Evolutionary conservation across 2,888 invertebrate genomes (phyloP), one percentile per base, ranked within the genome.

Genomic region (Operophtera brumata): DNA sequence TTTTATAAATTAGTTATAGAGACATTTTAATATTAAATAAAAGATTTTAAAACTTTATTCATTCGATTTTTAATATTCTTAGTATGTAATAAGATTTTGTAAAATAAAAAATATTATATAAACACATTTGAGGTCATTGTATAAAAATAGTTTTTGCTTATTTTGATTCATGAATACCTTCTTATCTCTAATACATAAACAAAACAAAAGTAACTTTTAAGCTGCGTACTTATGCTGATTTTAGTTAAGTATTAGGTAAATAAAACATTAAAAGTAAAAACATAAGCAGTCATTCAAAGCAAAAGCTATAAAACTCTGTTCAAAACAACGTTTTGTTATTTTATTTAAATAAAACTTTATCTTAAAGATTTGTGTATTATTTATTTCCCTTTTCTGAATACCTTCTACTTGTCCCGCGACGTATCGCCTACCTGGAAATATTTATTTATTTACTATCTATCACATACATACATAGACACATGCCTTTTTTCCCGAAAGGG

Each of bases 1-100:
- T 83, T 69, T 69, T 65, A 70, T 64, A 48, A 59, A 61, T 62
- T 3, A 45, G 59, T 55, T 59, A 61, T 37, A 47, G 52, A 54
- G 36, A 53, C 48, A 12, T 42, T 59, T 50, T 47, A 53, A 41
- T 46, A 42, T 13, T 44, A 34, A 13, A 59, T 68, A 66, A 58
- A 66, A 61, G 48, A 64, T 62, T 66, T 65, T 63, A 56, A 59
- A 60, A 52, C 48, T 58, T 51, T 59, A 57, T 54, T 55, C 46
- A 47, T 54, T 41, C 47, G 30, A 54, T 50, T 63, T 61, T 57
- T 57, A 48, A 63, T 57, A 57, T 56, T 54, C 49, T 40, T 61
- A 57, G 51, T 47, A 26, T 52, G 35, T 56, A 43, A 47, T 39
- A 56, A 61, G 55, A 63, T 65, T 67, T 62, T 63, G 30, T 54